phyloP scores from a whole-genome alignment of 2,888 invertebrate genomes.

The Phoronis australis region DNA sequence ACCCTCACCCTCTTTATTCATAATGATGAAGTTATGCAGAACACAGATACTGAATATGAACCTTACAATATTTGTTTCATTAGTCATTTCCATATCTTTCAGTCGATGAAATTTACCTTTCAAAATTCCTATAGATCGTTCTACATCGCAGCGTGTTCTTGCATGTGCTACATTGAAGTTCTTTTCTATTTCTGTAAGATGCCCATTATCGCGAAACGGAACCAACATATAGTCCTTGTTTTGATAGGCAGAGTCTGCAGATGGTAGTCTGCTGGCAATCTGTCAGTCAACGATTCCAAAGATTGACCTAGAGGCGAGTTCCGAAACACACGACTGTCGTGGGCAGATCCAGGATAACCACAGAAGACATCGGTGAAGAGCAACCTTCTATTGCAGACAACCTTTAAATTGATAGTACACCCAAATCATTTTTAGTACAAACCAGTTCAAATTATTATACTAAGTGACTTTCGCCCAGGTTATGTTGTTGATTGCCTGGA shows the following conservation, averaged over 20 bases:
- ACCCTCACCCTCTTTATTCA: too few species aligned
- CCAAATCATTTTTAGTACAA: too few species aligned
- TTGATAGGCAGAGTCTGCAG: slow-evolving; percentile 13
- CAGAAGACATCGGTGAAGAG: slow-evolving; percentile 4
- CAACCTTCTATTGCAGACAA: too few species aligned
- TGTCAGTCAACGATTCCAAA: slow-evolving; percentile 1
- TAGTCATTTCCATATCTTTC: neutral
- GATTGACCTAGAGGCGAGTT: slow-evolving; percentile 2
- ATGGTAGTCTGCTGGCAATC: slow-evolving; percentile 5
- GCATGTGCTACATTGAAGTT: slow-evolving; percentile 6
- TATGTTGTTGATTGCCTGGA: too few species aligned
- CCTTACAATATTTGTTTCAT: too few species aligned
- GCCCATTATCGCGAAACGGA: slow-evolving; percentile 13
- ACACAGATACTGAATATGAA: too few species aligned
- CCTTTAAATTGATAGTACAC: neutral
- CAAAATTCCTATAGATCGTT: slow-evolving; percentile 10
- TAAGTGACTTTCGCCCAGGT: too few species aligned
- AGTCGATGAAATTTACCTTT: slow-evolving; percentile 12
- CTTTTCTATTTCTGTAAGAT: slow-evolving; percentile 4
- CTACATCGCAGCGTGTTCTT: slow-evolving; percentile 5
- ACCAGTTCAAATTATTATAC: too few species aligned
- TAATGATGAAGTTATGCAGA: too few species aligned
- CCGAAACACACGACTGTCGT: slow-evolving; percentile 6
- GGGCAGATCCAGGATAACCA: slow-evolving; percentile 5
- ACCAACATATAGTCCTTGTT: slow-evolving; percentile 6